These are phyloP conservation scores for Clarias pachynema DNA, from an alignment of 2,797 vertebrate species.

Conservation along the genomic window DNA sequence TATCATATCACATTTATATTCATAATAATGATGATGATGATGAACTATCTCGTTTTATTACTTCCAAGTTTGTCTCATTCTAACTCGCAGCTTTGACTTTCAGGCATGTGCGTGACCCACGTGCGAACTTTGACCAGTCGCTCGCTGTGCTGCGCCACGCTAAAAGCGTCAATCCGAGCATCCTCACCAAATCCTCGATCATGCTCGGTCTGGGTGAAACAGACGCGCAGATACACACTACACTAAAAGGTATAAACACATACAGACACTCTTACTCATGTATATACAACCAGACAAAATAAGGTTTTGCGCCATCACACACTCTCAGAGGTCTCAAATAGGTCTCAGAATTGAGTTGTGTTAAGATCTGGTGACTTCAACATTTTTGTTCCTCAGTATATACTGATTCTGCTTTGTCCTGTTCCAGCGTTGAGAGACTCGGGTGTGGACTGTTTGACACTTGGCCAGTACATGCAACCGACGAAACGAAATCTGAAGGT, in stretches of 20 bases:
- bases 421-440: slow-evolving; percentile 85
- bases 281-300: not conserved
- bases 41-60: not conserved
- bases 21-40: too few relatives aligned
- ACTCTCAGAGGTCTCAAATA: too few relatives aligned
- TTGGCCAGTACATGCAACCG: slow-evolving; percentile 99
- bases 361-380: not conserved
- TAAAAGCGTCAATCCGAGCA: slow-evolving; percentile 79
- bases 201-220: slow-evolving; percentile 95
- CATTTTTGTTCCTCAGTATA: not conserved
- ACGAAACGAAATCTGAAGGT: slow-evolving; percentile 97
- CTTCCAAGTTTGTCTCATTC: not conserved
- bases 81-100: slow-evolving; percentile 42
- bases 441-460: slow-evolving; percentile 90
- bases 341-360: not conserved
- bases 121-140: slow-evolving; percentile 91
- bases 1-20: not conserved
- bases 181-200: slow-evolving; percentile 94
- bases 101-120: slow-evolving; percentile 89
- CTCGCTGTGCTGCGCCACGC: slow-evolving; percentile 84
- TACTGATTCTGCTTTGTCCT: not conserved
- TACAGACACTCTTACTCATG: not conserved
- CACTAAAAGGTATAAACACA: slow-evolving; percentile 78
- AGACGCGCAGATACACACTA: slow-evolving; percentile 80
- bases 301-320: too few relatives aligned